Evolutionary conservation across 2,888 invertebrate genomes (phyloP), one percentile per base, ranked within the genome.

Genomic region (Mesorhabditis sp.): DNA sequence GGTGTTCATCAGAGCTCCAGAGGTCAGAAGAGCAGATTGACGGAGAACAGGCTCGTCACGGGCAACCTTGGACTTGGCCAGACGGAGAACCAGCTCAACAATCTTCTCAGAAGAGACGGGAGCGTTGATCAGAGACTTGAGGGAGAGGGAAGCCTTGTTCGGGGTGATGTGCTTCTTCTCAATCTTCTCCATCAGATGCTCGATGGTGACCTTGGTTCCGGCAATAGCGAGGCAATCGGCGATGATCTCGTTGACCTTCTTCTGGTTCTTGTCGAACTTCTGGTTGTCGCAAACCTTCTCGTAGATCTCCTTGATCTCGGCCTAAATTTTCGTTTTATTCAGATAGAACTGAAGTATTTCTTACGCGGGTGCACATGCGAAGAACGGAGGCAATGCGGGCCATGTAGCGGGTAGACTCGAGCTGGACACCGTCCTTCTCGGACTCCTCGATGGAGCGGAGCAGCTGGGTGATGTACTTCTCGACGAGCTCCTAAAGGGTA

Each of bases 381-480:
- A 79, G 72, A 42, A 82, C 65, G 66, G 76, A 73, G 72, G 84
- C 83, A 62, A 84, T 76, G 68, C 79, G 74, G 67, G 76, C 76
- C 67, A 82, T 70, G 43, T 76, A 66, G 65, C 45, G 73, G 66
- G 62, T 66, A 62, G 43, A 67, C 67, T 76, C 76, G 61, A 73
- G 73, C 62, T 74, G 73, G 63, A 74, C 68, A 50, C 70, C 73
- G 63, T 75, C 63, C 13, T 62, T 7, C 15, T 62, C 63, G 6
- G 10, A n/a, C 63, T 62, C 69, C 45, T 73, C 74, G 67, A 74
- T 69, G 65, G 74, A 70, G 68, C 74, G 74, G 71, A 71, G 70
- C 73, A 77, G 67, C 71, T 73, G 67, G 58, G 69, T 69, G 70
- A 77, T 66, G 70, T 72, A 70, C 70, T 75, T 72, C 44, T 72